Evolutionary conservation across 2,113 vertebrate species (phyloP).

Genomic region (Cavia porcellus): DNA sequence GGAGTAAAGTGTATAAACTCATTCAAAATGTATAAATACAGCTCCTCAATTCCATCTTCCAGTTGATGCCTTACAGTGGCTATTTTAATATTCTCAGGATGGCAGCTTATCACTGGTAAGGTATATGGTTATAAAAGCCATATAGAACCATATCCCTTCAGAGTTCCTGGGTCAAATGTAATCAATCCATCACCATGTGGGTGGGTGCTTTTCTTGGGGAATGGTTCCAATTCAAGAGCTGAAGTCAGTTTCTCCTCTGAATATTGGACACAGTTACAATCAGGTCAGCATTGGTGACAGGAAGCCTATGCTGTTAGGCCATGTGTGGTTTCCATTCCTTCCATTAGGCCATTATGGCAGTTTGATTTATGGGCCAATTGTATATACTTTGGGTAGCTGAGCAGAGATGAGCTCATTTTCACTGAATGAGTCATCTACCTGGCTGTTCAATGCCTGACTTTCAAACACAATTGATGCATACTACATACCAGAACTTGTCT

Average conservation of each 20-base stretch:
- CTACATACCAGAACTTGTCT: neutral
- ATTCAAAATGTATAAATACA: neutral
- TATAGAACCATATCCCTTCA: neutral
- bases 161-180: neutral
- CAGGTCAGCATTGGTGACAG: neutral
- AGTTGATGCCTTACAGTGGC: neutral
- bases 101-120: neutral
- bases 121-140: neutral
- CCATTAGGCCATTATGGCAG: neutral
- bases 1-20: neutral
- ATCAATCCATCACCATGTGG: neutral
- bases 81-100: neutral
- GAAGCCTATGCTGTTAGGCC: neutral
- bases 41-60: neutral
- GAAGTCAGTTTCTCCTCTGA: neutral
- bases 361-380: neutral
- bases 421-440: neutral
- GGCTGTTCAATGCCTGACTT: neutral
- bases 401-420: neutral
- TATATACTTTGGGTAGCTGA: neutral
- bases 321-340: neutral
- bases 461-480: neutral
- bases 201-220: neutral
- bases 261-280: neutral
- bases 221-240: neutral